phyloP scores from a whole-genome alignment of 2,113 vertebrate genomes.

The Lophius piscatorius region DNA sequence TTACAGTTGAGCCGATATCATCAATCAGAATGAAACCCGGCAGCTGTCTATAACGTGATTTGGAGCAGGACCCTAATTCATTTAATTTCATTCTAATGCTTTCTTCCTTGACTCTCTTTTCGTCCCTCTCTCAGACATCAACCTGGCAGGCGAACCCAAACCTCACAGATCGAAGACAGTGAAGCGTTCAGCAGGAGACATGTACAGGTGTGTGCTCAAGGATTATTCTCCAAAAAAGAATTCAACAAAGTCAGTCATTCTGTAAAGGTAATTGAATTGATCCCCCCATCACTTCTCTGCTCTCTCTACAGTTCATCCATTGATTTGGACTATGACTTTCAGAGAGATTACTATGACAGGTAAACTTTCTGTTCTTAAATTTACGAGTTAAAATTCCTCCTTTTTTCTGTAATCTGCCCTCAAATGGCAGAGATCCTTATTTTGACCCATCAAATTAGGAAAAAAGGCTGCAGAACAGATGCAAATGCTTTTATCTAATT shows the following conservation, averaged over 20 bases:
- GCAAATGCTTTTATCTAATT: too few species aligned
- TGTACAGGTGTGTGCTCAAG: conserved; percentile 83
- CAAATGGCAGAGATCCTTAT: too few species aligned
- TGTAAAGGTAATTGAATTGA: too few species aligned
- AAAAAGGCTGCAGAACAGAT: too few species aligned
- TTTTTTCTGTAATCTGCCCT: too few species aligned
- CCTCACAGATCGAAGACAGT: conserved; percentile 87
- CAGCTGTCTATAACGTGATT: too few species aligned
- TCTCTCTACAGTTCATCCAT: conserved; percentile 83
- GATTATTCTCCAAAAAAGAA: neutral
- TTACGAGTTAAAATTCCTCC: neutral
- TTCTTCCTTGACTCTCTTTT: neutral
- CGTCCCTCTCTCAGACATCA: conserved; percentile 82
- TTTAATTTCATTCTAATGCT: too few species aligned
- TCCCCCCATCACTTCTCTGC: neutral
- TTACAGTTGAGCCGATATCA: too few species aligned
- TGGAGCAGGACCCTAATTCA: too few species aligned
- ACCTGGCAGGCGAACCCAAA: conserved; percentile 91
- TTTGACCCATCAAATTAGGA: too few species aligned
- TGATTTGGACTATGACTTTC: conserved; percentile 90
- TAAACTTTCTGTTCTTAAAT: conserved; percentile 44
- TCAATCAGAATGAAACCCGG: too few species aligned
- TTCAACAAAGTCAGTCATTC: too few species aligned
- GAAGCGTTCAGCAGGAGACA: conserved; percentile 90
- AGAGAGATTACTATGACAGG: conserved; percentile 91